Percentiles rank a stretch among this genome's conserved stretches.
Evolutionary conservation across 2,888 invertebrate species (phyloP).

Genomic region (Catocala sponsa): DNA sequence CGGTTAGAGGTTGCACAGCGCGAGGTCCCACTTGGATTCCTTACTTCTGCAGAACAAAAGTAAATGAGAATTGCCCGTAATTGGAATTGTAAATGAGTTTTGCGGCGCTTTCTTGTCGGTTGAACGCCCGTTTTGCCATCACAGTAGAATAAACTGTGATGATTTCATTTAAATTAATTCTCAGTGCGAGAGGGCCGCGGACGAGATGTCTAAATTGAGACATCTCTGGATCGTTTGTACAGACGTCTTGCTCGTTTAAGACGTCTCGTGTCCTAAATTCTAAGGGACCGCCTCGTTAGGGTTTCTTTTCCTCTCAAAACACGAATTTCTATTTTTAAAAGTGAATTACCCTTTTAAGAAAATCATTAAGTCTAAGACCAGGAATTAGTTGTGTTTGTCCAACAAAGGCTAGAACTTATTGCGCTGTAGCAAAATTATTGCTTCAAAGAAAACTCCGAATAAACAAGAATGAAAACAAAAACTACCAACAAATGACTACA

Average conservation of each 20-base stretch:
- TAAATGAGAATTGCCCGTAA: constrained; percentile 86
- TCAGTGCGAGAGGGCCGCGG: constrained; percentile 62
- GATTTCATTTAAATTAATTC: constrained; percentile 86
- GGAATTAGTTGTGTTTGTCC: constrained; percentile 53
- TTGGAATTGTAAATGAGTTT: constrained; percentile 87
- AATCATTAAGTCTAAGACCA: constrained; percentile 47
- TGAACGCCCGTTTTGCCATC: constrained; percentile 78
- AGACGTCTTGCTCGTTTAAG: constrained; percentile 61
- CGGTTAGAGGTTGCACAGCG: constrained; percentile 57
- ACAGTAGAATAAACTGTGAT: constrained; percentile 84
- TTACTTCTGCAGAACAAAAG: constrained; percentile 80
- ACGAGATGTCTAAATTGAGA: constrained; percentile 70
- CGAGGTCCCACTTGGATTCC: constrained; percentile 67
- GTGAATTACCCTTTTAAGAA: constrained; percentile 59
- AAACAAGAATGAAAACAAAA: too few species aligned
- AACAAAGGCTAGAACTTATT: constrained; percentile 26
- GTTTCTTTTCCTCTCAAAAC: constrained; percentile 52
- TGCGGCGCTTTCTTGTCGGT: constrained; percentile 83
- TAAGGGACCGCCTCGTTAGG: constrained; percentile 53
- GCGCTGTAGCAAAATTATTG: constrained; percentile 15
- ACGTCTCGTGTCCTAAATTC: constrained; percentile 57
- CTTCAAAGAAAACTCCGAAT: constrained; percentile 8
- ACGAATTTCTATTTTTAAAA: constrained; percentile 52
- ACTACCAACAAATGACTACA: neutral
- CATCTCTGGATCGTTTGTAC: constrained; percentile 65